phyloP scores from a whole-genome alignment of 2,113 vertebrate genomes.

The Carassius auratus region DNA sequence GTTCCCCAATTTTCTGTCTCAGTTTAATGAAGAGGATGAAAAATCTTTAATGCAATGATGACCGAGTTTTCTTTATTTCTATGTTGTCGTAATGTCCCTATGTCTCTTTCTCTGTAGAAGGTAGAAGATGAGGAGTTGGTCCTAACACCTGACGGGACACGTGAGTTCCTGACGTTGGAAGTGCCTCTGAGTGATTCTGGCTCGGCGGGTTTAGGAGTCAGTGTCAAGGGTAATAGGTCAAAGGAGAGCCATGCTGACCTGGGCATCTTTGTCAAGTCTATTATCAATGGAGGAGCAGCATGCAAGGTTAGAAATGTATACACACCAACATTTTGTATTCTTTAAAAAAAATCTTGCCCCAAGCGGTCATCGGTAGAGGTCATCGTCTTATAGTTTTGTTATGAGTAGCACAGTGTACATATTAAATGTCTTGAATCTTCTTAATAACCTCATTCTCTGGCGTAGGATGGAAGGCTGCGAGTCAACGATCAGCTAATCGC shows the following conservation, averaged over 20 bases:
- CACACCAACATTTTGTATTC: too few relatives aligned
- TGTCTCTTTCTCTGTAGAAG: conserved; percentile 70
- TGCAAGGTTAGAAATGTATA: conserved; percentile 78
- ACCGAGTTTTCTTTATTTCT: neutral
- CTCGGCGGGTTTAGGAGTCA: conserved; percentile 86
- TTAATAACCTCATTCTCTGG: conserved; percentile 1
- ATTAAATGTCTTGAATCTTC: too few relatives aligned
- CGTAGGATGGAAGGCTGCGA: conserved; percentile 83
- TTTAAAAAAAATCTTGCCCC: too few relatives aligned
- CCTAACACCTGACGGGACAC: conserved; percentile 84
- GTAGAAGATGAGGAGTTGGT: conserved; percentile 84
- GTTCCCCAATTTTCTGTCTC: neutral
- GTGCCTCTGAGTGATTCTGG: conserved; percentile 87
- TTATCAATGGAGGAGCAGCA: conserved; percentile 86
- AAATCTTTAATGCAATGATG: too few relatives aligned
- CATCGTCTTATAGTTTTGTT: too few relatives aligned
- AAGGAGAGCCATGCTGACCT: conserved; percentile 67
- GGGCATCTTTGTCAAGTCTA: conserved; percentile 89
- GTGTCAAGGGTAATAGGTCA: conserved; percentile 85
- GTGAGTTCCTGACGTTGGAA: conserved; percentile 86
- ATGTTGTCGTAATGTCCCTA: neutral
- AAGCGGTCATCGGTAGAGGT: too few relatives aligned
- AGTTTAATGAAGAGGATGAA: too few relatives aligned
- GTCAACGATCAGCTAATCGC: conserved; percentile 88
- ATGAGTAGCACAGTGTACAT: too few relatives aligned